Evolutionary conservation across 2,888 invertebrate species (phyloP).

Genomic region (Drosophila setosimentum): DNA sequence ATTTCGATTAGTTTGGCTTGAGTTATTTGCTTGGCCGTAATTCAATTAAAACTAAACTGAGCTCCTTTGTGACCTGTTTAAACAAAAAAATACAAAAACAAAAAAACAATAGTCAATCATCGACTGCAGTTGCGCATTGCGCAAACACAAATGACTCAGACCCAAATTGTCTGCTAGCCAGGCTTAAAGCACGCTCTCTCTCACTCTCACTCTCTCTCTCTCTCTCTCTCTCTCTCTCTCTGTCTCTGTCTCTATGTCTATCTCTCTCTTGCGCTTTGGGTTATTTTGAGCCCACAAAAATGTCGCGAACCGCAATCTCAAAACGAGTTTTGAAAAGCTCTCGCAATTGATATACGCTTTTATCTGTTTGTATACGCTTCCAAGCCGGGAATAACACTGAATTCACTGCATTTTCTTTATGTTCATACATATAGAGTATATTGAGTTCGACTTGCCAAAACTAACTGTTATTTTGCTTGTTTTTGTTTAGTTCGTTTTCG

Average conservation of each 20-base stretch:
- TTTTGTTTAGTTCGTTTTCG: constrained; percentile 27
- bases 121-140: constrained; percentile 58
- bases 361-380: constrained; percentile 19
- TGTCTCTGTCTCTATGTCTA: too few species aligned
- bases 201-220: neutral
- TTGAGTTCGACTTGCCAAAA: neutral
- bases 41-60: constrained; percentile 18
- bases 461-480: neutral
- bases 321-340: constrained; percentile 60
- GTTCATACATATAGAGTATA: neutral
- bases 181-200: constrained; percentile 29
- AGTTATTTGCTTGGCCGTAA: constrained; percentile 24
- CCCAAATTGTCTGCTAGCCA: constrained; percentile 26
- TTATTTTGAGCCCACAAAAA: constrained; percentile 65
- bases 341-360: constrained; percentile 47
- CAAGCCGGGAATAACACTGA: neutral
- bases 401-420: neutral
- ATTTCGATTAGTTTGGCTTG: constrained; percentile 10
- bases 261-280: constrained; percentile 4
- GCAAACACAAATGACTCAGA: constrained; percentile 69
- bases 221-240: too few species aligned
- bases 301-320: constrained; percentile 58
- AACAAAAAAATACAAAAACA: neutral
- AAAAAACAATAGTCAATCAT: constrained; percentile 28
- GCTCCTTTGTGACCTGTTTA: constrained; percentile 2